Base-by-base conservation (phyloP, 2,888 invertebrate genomes). In the Octonoba sinensis region DNA sequence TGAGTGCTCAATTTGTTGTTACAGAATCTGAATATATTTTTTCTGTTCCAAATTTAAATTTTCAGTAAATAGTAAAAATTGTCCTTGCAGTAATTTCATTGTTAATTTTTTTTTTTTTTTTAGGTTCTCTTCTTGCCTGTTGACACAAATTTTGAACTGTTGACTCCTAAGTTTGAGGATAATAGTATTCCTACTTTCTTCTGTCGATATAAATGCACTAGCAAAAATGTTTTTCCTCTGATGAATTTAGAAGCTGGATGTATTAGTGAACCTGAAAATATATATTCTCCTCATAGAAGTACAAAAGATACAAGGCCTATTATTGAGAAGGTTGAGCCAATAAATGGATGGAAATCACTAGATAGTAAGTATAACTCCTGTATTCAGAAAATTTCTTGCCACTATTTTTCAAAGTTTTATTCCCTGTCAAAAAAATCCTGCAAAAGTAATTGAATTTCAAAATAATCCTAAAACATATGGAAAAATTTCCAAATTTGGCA, bases 181-280 rank as follows among this genome's bases (percentile, higher is more conserved):
- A 16, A n/a, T 20, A 27, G 24, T 24, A 16, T 60, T 18, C 70
- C 77, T 16, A 24, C 47, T 24, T 77, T 77, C 57, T 57, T 70
- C 20, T 77, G 77, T 36, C 56, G 77, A 2, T 77, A 77, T 22
- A 57, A 22, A 20, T 70, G 49, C 44, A 24, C 64, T 18, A 59
- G 65, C 4, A 44, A n/a, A 12, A 74, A 22, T 24, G 22, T 74
- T 13, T 11, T 47, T 8, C 74, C 74, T 15, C 4, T 54, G 15
- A 46, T 74, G 8, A 22, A 64, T 36, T 36, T 36, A 36, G 36
- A 36, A 36, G 36, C 36, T 4, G 36, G 36, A 2, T 36, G 36
- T 8, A 36, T 36, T 36, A 36, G 36, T 36, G 36, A 36, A 36
- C 36, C 36, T 11, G 36, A 36, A 36, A 36, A 36, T 8, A 8